Evolutionary conservation across 2,797 vertebrate species (phyloP).

Genomic region (Micropoecilia bifurca): DNA sequence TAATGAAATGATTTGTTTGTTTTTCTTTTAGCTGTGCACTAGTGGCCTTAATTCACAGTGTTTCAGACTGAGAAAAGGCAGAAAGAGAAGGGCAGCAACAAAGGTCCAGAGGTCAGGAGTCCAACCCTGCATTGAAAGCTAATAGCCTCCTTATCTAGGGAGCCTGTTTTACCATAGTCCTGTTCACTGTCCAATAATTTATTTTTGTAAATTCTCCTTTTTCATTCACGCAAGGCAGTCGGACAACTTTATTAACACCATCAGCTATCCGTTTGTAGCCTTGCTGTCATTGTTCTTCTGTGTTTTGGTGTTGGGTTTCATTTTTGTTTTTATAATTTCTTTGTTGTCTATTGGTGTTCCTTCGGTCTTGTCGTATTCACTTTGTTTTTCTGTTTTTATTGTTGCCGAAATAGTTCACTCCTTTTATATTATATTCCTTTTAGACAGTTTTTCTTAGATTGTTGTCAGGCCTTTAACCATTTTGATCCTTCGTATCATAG

Average conservation of each 20-base stretch:
- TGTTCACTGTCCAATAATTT: background rate
- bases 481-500: background rate
- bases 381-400: background rate
- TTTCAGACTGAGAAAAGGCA: background rate
- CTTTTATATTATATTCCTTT: background rate
- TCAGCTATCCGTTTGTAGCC: background rate
- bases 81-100: background rate
- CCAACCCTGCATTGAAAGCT: background rate
- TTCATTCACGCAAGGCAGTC: background rate
- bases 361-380: background rate
- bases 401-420: background rate
- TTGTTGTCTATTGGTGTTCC: background rate
- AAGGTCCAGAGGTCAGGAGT: background rate
- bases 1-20: no score
- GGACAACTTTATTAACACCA: background rate
- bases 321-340: background rate
- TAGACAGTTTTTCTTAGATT: background rate
- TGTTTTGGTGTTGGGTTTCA: background rate
- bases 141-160: background rate
- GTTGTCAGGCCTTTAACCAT: background rate
- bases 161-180: background rate
- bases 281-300: background rate
- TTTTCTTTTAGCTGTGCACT: conserved; percentile 1
- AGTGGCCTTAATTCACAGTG: background rate
- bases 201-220: background rate